Evolutionary conservation across 2,113 vertebrate genomes (phyloP), one percentile per base, ranked within the genome.

Genomic region (Meles meles): DNA sequence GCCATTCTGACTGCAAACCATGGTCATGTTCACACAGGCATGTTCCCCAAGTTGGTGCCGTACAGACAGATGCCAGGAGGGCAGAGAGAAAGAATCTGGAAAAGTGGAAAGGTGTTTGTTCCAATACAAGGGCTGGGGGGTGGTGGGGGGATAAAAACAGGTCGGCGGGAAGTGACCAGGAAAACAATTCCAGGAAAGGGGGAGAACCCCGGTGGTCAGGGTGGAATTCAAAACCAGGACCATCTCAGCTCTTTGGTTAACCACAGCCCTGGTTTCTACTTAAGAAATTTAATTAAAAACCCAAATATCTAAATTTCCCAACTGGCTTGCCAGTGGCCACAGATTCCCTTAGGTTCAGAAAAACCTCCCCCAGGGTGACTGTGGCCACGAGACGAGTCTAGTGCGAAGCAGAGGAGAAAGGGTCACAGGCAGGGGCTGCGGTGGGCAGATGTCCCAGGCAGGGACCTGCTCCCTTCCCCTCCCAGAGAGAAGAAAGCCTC

Each of bases 281-380:
- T 74, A 2, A 49, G 92, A 98, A 96, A 97, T 63, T 82, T 93
- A 97, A 97, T 97, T 88, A 97, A 96, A 95, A 88, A 81, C 69
- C 89, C 79, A 94, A 97, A 97, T 34, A 93, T 79, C 94, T 79
- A 37, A 52, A 59, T 88, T 92, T 93, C 86, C 82, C 47, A 47
- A 13, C 39, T 1, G 85, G 52, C n/a, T 77, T 83, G 96, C 97
- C 88, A 72, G 37, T 2, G 92, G 93, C 86, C 85, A 18, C 55
- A 6, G 63, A 74, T 18, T 47, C 93, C 49, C 88, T 44, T 44
- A 37, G 29, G 63, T 5, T 67, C 85, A 42, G 49, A 95, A 55
- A 76, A 34, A 37, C 55, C 21, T 44, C 63, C 57, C 6, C 31
- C 20, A 2, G 65, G 18, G 2, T 21, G 37, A 21, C 9, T 37